phyloP scores from a whole-genome alignment of 1,140 invertebrate species.

The Drosophila baimaii region DNA sequence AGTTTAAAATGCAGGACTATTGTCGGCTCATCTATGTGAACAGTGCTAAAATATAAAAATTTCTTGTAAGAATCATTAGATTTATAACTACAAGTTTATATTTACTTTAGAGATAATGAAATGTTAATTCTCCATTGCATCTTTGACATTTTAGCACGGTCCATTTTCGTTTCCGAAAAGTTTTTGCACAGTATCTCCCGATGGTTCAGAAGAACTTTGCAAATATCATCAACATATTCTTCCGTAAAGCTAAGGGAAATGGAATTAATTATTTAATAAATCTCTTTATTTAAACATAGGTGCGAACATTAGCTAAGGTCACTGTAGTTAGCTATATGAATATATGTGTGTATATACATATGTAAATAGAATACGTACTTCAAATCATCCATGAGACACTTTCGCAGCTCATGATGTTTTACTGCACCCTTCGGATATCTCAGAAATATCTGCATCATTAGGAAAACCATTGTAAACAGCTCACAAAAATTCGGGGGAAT shows the following conservation, averaged over 20 bases:
- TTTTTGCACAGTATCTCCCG: constrained; percentile 75
- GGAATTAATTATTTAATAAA: background rate
- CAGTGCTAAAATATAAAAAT: constrained; percentile 37
- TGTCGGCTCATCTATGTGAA: constrained; percentile 66
- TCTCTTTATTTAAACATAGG: background rate
- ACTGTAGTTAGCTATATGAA: background rate
- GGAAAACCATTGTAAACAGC: constrained; percentile 75
- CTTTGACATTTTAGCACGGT: constrained; percentile 72
- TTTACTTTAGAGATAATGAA: constrained; percentile 70
- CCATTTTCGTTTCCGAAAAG: constrained; percentile 74
- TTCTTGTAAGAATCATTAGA: background rate
- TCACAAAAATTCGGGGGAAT: constrained; percentile 82
- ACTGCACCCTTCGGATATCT: constrained; percentile 74
- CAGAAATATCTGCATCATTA: constrained; percentile 82
- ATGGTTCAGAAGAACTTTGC: constrained; percentile 79
- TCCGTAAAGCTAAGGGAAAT: constrained; percentile 61
- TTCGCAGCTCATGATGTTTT: constrained; percentile 75
- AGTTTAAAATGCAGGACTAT: constrained; percentile 80
- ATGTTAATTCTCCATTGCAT: constrained; percentile 83
- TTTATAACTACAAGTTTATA: background rate
- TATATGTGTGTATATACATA: background rate
- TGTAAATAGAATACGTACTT: constrained; percentile 45
- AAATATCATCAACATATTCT: constrained; percentile 75
- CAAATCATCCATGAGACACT: constrained; percentile 73
- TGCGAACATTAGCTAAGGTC: background rate